Evolutionary conservation across 2,888 invertebrate genomes (phyloP), one percentile per base, ranked within the genome.

Genomic region (Mesorhabditis spiculigera): DNA sequence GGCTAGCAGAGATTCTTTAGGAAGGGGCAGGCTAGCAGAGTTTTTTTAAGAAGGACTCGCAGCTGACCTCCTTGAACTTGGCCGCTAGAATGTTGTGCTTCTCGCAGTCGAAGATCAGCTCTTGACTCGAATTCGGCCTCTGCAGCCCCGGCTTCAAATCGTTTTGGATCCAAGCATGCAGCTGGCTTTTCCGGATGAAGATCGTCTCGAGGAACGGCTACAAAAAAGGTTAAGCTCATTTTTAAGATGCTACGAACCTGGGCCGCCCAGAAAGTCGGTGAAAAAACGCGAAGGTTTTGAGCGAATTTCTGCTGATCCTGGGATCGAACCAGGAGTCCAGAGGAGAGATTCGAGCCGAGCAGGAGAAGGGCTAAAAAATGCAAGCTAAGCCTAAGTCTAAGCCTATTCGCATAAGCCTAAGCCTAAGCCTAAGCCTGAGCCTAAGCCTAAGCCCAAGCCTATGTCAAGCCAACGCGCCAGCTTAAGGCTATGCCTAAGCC

Each of bases 21-120:
- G 28, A 28, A 28, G 3, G 28, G 28, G 28, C 28, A 28, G 28
- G 28, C 28, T 28, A 1, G 28, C 28, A 28, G 28, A 3, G 28
- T 1, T 28, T 28, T 28, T 1, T 28, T 28, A 28, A 28, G 28
- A 28, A 28, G 28, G 28, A 28, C 28, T 28, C 28, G 28, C 28
- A 28, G 28, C 58, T 50, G 8, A 71, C 73, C 69, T 74, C 74
- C 42, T 66, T 72, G 63, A 74, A 72, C 69, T 68, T 70, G 64
- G 45, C 69, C 3, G 70, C 72, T 1, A 74, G 63, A 16, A 74
- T 16, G 8, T 67, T 65, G 4, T 45, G 62, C 58, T 71, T 63
- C 28, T 74, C 74, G 63, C 74, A 74, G 10, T 70, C 72, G 45
- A 72, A 66, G 13, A 74, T 28, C 5, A 70, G 64, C 45, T 72